A percentile compares a stretch with the other conserved stretches of the same genome.
Conservation (phyloP, 2,888 invertebrate species). For the Eupithecia insigniata region DNA sequence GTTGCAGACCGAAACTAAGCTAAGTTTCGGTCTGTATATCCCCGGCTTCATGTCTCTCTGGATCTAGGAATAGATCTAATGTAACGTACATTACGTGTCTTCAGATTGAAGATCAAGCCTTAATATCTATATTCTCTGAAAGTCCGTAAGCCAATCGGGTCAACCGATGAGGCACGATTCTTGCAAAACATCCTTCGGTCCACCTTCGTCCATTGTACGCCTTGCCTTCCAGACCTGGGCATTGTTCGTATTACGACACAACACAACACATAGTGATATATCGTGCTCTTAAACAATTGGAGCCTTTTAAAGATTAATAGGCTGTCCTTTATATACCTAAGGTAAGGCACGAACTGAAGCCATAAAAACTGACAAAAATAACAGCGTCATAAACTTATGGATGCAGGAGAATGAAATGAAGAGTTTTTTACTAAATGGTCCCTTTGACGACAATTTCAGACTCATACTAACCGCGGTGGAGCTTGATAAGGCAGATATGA, state of each 20-base stretch:
- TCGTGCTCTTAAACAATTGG: conserved; percentile 48
- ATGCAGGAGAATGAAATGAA: neutral
- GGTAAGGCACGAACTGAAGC: neutral
- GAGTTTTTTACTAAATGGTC: neutral
- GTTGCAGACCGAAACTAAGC: too few species aligned
- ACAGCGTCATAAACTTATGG: neutral
- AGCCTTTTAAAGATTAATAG: conserved; percentile 20
- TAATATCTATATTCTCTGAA: neutral
- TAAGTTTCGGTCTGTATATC: too few species aligned
- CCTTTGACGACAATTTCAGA: neutral
- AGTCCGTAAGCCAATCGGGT: neutral
- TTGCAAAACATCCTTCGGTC: conserved; percentile 75
- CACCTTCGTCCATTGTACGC: conserved; percentile 47
- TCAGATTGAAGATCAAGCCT: too few species aligned
- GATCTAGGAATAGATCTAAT: too few species aligned
- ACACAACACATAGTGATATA: conserved; percentile 50
- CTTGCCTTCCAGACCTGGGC: conserved; percentile 43
- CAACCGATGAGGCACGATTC: conserved; percentile 51
- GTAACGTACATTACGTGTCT: too few species aligned
- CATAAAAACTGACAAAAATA: neutral
- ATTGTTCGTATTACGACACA: conserved; percentile 51
- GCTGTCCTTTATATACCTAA: neutral
- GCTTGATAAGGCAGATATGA: too few species aligned
- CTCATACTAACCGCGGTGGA: too few species aligned
- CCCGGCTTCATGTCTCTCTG: too few species aligned